These are phyloP conservation scores for Scortum barcoo DNA, from an alignment of 2,113 vertebrate species.

Conservation along the genomic window DNA sequence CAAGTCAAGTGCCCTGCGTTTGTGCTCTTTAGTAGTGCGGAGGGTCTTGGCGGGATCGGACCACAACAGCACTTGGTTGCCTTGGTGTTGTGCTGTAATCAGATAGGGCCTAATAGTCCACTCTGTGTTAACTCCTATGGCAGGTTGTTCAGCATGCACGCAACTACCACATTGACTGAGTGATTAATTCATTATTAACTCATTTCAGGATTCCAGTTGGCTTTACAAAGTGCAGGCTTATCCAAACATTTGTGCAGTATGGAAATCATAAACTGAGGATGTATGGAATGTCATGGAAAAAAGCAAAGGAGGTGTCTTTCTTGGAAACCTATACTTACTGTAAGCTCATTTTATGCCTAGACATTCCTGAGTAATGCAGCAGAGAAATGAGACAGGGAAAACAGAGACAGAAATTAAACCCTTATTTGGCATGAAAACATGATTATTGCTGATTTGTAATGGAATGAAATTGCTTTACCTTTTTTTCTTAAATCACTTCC, in stretches of 20 bases:
- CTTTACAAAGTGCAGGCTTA: conserved; percentile 7
- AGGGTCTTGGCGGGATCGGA: conserved; percentile 46
- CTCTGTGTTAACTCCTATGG: conserved; percentile 35
- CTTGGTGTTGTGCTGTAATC: conserved; percentile 60
- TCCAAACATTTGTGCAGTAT: conserved; percentile 44
- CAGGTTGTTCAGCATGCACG: conserved; percentile 28
- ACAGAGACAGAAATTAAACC: conserved; percentile 24
- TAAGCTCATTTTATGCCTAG: not conserved
- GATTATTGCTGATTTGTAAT: conserved; percentile 17
- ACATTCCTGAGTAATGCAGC: conserved; percentile 27
- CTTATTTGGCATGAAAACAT: conserved; percentile 53
- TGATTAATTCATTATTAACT: conserved; percentile 56
- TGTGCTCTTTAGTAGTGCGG: conserved; percentile 40
- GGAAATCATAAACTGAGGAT: conserved; percentile 21
- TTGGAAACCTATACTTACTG: conserved; percentile 1
- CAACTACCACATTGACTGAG: conserved; percentile 29
- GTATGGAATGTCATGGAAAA: conserved; percentile 27
- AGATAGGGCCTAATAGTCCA: conserved; percentile 60
- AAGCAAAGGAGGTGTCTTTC: conserved; percentile 2
- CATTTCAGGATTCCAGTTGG: conserved; percentile 23
- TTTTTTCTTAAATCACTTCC: conserved; percentile 17
- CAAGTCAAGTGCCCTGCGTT: conserved; percentile 40
- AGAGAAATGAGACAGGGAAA: conserved; percentile 36
- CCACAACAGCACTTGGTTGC: conserved; percentile 61
- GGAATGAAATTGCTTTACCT: not conserved